A percentile compares a stretch with the other conserved stretches of the same genome.
Evolutionary conservation across 2,888 invertebrate genomes (phyloP).

Genomic region (Oscheius sp.): DNA sequence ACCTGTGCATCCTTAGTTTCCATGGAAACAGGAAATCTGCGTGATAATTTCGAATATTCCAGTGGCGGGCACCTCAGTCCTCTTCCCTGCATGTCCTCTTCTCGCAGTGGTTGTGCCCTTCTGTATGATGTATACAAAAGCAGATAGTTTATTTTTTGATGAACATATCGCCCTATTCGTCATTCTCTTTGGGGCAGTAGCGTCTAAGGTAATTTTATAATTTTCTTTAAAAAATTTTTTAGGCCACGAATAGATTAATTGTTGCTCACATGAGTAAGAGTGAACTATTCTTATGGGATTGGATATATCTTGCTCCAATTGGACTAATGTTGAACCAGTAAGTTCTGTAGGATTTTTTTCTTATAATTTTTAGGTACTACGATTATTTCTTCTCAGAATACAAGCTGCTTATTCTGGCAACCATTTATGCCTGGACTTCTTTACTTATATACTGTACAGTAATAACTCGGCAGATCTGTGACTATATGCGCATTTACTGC

Average conservation of each 20-base stretch:
- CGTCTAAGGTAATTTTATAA: slow-evolving; percentile 77
- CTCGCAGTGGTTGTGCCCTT: slow-evolving; percentile 89
- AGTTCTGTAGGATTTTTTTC: background rate
- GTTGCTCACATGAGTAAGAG: slow-evolving; percentile 99
- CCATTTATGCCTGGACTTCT: slow-evolving; percentile 73
- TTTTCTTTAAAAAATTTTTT: background rate
- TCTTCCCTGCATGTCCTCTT: slow-evolving; percentile 94
- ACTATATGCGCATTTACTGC: slow-evolving; percentile 75
- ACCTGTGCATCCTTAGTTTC: background rate
- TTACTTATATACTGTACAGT: slow-evolving; percentile 74
- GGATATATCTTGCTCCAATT: slow-evolving; percentile 89
- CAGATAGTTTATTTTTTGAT: slow-evolving; percentile 77
- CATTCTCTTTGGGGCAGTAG: slow-evolving; percentile 93
- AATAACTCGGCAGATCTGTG: slow-evolving; percentile 75
- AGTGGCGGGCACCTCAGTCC: slow-evolving; percentile 79
- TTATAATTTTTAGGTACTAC: slow-evolving; percentile 44
- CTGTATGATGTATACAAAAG: slow-evolving; percentile 91
- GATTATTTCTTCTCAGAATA: slow-evolving; percentile 50
- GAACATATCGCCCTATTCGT: slow-evolving; percentile 92
- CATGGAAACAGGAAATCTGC: background rate
- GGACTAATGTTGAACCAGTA: slow-evolving; percentile 98
- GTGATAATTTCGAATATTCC: background rate
- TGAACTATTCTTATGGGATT: slow-evolving; percentile 95
- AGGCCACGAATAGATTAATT: slow-evolving; percentile 92
- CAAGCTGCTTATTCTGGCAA: slow-evolving; percentile 37